Evolutionary conservation across 2,888 invertebrate genomes (phyloP), one percentile per base, ranked within the genome.

Genomic region (Orthosia gracilis): DNA sequence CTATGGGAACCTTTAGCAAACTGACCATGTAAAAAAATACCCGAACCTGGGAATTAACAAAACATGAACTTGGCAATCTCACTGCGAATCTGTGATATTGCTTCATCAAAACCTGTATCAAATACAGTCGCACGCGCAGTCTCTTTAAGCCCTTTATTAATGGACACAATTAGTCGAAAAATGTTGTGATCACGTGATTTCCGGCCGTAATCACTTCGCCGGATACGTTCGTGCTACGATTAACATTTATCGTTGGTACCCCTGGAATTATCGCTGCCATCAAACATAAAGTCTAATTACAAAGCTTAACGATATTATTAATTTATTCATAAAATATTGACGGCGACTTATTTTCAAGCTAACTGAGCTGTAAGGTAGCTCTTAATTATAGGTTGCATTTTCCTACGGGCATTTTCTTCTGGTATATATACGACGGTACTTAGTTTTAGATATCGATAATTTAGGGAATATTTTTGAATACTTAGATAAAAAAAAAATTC

Each of bases 311-410:
- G 85, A 82, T 73, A 73, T 84, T 82, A 69, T 76, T 72, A 84
- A 82, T 82, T 81, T 76, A 82, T 82, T 82, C 77, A 82, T 76
- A 81, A 64, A 72, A 76, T 68, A 75, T 80, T 76, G 82, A 72
- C 45, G 45, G 50, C 58, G 69, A 62, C 57, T 81, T 54, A 58
- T 67, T 69, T 84, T 76, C 61, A 55, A 59, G 73, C n/a, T 69
- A 69, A 81, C 55, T 66, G 61, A 75, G 71, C 52, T 40, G 49
- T 66, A 45, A 62, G 49, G 69, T 58, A 45, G 49, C n/a, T 18
- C 23, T 40, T 59, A 57, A 69, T 83, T 71, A 61, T 57, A 23
- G 59, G 49, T 52, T 69, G 12, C n/a, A 7, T 61, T 71, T 50
- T 18, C 47, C 65, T 65, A 52, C 5, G 18, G 13, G 5, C n/a